These are phyloP conservation scores for Strigamia maritima DNA, from an alignment of 2,888 invertebrate genomes.

Conservation along the genomic window DNA sequence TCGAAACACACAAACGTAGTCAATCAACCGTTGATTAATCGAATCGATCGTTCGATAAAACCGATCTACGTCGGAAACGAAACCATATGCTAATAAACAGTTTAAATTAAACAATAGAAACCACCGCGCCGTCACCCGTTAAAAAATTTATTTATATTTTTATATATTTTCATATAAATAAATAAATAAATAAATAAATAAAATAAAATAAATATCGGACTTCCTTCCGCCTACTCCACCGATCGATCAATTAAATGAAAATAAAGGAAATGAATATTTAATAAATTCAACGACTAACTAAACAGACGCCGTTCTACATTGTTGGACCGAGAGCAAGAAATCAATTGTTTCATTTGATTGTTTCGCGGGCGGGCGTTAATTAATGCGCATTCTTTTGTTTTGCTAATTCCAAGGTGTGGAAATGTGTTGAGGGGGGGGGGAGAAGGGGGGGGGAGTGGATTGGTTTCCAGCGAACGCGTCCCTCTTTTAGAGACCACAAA, in stretches of 20 bases:
- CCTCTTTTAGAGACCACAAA: background rate
- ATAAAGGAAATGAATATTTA: background rate
- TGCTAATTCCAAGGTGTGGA: constrained; percentile 1
- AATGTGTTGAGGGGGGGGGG: background rate
- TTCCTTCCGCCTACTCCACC: background rate
- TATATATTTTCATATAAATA: too few species aligned
- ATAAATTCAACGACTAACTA: background rate
- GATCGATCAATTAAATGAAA: background rate
- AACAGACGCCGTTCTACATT: too few species aligned
- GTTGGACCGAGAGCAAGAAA: too few species aligned
- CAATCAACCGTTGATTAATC: background rate
- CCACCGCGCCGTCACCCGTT: background rate
- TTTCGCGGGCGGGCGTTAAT: background rate
- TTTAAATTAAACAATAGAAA: background rate
- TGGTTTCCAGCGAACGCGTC: background rate
- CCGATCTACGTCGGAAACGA: too few species aligned
- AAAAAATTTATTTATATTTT: too few species aligned
- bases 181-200: background rate
- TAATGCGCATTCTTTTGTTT: background rate
- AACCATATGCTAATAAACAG: background rate
- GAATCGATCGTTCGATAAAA: background rate
- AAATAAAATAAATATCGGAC: background rate
- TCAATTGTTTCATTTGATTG: too few species aligned
- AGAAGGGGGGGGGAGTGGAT: background rate
- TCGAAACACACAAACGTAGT: background rate